Evolutionary conservation across 2,888 invertebrate genomes (phyloP).

Genomic region (Tuberolachnus salignus): DNA sequence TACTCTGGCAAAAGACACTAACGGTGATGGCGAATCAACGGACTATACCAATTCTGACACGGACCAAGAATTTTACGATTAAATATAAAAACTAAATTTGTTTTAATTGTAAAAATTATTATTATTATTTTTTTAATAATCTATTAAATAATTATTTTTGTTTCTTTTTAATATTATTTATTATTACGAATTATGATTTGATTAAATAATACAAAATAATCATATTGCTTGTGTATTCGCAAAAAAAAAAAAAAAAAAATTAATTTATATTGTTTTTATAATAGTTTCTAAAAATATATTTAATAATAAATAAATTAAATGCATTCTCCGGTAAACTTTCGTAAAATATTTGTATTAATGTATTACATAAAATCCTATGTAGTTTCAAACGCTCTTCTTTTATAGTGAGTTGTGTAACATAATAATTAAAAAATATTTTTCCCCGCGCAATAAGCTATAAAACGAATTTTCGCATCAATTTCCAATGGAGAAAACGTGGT

Average conservation of each 20-base stretch:
- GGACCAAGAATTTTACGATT: conserved; percentile 9
- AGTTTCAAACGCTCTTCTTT: neutral
- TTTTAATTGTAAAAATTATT: neutral
- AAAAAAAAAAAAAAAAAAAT: no score
- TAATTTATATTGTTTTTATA: neutral
- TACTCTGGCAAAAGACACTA: neutral
- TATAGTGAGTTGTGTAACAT: no score
- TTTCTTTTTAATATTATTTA: no score
- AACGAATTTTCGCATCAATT: conserved; percentile 13
- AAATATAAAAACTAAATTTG: neutral
- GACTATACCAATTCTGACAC: conserved; percentile 52
- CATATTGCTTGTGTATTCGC: neutral
- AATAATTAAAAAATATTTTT: neutral
- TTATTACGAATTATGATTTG: neutral
- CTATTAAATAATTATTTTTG: no score
- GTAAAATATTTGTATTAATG: neutral
- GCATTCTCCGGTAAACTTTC: neutral
- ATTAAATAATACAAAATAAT: conserved; percentile 1
- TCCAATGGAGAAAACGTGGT: neutral
- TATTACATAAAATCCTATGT: no score
- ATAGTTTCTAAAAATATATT: neutral
- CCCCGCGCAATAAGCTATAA: neutral
- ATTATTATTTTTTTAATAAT: neutral
- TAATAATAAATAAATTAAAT: neutral
- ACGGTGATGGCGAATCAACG: conserved; percentile 19